A percentile compares a stretch with the other conserved stretches of the same genome.
phyloP scores from a whole-genome alignment of 64 coral and sea anemone genomes.

The Acropora yongei region DNA sequence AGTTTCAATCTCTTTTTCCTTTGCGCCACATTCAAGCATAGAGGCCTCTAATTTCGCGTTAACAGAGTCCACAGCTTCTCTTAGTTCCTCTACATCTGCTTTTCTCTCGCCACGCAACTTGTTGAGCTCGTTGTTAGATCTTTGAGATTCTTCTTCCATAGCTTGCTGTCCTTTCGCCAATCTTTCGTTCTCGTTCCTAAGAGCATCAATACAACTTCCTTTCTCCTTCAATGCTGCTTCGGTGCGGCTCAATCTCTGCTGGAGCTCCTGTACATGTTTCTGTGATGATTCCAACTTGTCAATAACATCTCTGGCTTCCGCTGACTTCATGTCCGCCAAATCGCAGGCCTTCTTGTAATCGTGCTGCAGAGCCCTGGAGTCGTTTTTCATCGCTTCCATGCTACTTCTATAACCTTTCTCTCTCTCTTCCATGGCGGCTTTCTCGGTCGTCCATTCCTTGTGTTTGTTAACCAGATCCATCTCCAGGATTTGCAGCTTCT shows the following conservation, averaged over 20 bases:
- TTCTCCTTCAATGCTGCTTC: conserved; percentile 58
- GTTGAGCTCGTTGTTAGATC: conserved; percentile 37
- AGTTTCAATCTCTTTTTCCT: conserved; percentile 61
- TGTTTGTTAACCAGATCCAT: conserved; percentile 39
- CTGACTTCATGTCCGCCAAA: conserved; percentile 83
- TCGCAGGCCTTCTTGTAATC: conserved; percentile 94
- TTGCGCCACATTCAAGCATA: conserved; percentile 4
- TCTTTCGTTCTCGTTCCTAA: conserved; percentile 44
- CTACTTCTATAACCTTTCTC: conserved; percentile 62
- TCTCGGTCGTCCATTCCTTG: conserved; percentile 59
- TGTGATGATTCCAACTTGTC: conserved; percentile 74
- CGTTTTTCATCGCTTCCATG: conserved; percentile 76
- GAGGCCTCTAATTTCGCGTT: conserved; percentile 28
- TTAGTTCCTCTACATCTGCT: conserved; percentile 50
- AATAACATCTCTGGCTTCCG: conserved; percentile 73
- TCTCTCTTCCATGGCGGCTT: conserved; percentile 60
- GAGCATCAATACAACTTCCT: conserved; percentile 34
- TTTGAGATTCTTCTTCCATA: conserved; percentile 46
- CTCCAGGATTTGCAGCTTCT: conserved; percentile 67
- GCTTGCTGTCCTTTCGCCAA: conserved; percentile 27
- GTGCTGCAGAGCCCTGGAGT: conserved; percentile 76
- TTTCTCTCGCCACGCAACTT: conserved; percentile 13
- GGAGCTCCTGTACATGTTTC: conserved; percentile 68
- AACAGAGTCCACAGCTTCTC: conserved; percentile 3
- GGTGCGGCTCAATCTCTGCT: conserved; percentile 64